Base-by-base conservation (phyloP, 2,797 vertebrate species). In the Gorsachius magnificus region DNA sequence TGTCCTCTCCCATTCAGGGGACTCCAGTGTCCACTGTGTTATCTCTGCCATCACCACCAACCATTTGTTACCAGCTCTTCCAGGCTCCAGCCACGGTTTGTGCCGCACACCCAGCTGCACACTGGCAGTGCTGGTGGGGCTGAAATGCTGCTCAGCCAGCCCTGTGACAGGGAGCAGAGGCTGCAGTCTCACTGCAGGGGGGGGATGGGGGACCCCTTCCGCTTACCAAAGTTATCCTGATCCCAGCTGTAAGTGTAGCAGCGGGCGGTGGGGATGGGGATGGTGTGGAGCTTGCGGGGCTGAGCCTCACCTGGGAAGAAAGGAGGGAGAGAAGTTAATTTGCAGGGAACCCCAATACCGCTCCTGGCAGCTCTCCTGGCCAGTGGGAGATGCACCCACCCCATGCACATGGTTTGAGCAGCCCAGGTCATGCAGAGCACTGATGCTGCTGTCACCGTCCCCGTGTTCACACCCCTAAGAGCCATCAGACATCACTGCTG, bases 191-290 rank as follows among this genome's bases (percentile, higher is more conserved):
- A 6, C 20, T 11, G 36, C n/a, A n/a, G n/a, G 9, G n/a, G 24
- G 43, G 43, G 36, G 25, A 22, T 1, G 10, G 33, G 24, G 38
- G 22, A 31, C 10, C 6, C 14, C 16, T 43, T 33, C 51, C 1
- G 5, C 97, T 98, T 98, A 99, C 99, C 99, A 66, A 99, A 99
- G 96, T 99, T 99, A 96, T 99, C 99, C 87, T 99, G 99, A 88
- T 99, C 99, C 99, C 99, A 99, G 96, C 98, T 98, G 93, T 99
- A 99, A 80, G 98, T 98, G 96, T 99, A 98, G 93, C 99, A 99
- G 93, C 99, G 99, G 83, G 99, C 98, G 0, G 98, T 98, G 0
- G 99, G 99, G 83, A 99, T 89, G 24, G 98, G 98, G 21, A 99
- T 98, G 21, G 98, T 99, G 83, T 98, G 98, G 11, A 99, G 98